Base-by-base conservation (phyloP, 2,113 vertebrate species). In the Electrona antarctica region DNA sequence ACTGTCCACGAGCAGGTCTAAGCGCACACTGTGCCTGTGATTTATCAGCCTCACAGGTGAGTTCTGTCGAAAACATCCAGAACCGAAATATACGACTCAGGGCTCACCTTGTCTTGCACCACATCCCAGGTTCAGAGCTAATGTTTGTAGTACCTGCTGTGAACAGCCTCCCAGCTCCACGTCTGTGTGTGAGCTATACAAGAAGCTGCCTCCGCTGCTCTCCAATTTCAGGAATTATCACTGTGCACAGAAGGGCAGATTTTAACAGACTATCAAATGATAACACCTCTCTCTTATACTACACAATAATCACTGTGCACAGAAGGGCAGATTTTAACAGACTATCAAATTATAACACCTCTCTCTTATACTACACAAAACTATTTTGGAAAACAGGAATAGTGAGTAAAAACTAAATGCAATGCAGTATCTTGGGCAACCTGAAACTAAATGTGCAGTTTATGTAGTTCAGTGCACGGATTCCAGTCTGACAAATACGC, bases 11-110 rank as follows among this genome's bases (percentile, higher is more conserved):
- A 78, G 87, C 73, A 49, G 21, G 70, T 74, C 71, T 6, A 64
- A 72, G 73, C 66, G 70, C 61, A 84, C 83, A 90, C 83, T 66
- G 58, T 81, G 83, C 59, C 1, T 69, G 80, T 88, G 91, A 92
- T 93, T 93, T 92, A 92, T 77, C 70, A 74, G 77, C 80, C 69
- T 82, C 87, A 83, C 77, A 83, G 85, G 80, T 90, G 88, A 86
- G 77, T 89, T 84, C 82, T 91, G 87, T 91, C 78, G 76, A 87
- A 41, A 87, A 84, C 87, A 83, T 81, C 80, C 60, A 72, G 56
- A 50, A 50, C 71, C 81, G 70, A 78, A 87, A 81, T 52, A 68
- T 77, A 83, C 65, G 73, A 77, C 81, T 79, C 59, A 75, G 79
- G 79, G 80, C 82, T 87, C 73, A 85, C 79, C 69, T 75, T 80